Base-by-base conservation (phyloP, 1,140 invertebrate species). In the Propsilocerus akamusi region DNA sequence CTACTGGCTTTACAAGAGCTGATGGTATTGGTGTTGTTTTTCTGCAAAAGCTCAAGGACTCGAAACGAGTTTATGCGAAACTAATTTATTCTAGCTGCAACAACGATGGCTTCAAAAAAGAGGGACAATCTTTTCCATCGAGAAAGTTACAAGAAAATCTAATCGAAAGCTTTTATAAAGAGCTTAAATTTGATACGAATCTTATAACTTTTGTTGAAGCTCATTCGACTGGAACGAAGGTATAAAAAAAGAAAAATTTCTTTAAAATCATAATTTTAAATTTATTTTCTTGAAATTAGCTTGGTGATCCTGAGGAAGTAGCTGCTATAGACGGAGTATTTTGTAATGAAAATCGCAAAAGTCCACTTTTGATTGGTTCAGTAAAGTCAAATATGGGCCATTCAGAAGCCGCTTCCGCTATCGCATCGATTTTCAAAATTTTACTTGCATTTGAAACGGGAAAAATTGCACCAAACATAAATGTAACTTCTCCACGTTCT, bases 351-450 rank as follows among this genome's bases (percentile, higher is more conserved):
- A 75, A 75, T 4, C 68, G 81, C 17, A 70, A 57, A 0, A 68
- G 65, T 1, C 86, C 91, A 0, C 68, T 97, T 0, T 63, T 75
- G 24, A 83, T 97, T 54, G 93, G 93, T 4, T 89, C 91, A 0
- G 73, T 93, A 1, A 97, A 97, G 62, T 91, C 90, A 0, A 96
- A 95, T 64, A 73, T 95, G 58, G 94, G 94, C 0, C 94, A 97
- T 63, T 76, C 85, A 1, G 94, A 97, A 65, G 82, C 89, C 5
- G 83, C 84, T 2, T 92, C 88, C 25, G 91, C 90, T 52, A 65
- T 89, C 1, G 88, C 84, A 61, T 83, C 86, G 1, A 57, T 95
- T 28, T 76, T 81, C 4, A 95, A 95, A 70, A 81, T 89, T 55
- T 62, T 58, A 26, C 68, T 91, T 34, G 77, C 82, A 0, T 84